Evolutionary conservation across 1,140 invertebrate genomes (phyloP).

Genomic region (Medauroidea extradentata): DNA sequence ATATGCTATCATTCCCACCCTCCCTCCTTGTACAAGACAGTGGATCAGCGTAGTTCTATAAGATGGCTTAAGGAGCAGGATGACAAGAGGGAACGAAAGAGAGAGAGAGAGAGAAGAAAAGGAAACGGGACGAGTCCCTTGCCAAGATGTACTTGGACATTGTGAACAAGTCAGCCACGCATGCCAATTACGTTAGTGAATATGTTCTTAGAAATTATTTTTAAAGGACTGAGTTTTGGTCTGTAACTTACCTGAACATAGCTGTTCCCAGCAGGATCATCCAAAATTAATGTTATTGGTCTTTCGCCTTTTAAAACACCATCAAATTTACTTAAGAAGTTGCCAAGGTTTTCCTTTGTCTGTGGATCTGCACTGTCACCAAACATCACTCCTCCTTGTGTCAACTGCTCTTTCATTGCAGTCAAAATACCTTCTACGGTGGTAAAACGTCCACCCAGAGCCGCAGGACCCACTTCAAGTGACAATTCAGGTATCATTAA

Average conservation of each 20-base stretch:
- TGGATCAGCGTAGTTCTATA: too few species aligned
- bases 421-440: slow-evolving; percentile 84
- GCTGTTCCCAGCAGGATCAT: slow-evolving; percentile 97
- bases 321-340: slow-evolving; percentile 66
- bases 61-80: too few species aligned
- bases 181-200: too few species aligned
- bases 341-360: slow-evolving; percentile 50
- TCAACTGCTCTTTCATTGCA: slow-evolving; percentile 65
- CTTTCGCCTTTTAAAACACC: slow-evolving; percentile 60
- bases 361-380: slow-evolving; percentile 66
- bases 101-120: too few species aligned
- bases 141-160: too few species aligned
- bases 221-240: too few species aligned
- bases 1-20: too few species aligned
- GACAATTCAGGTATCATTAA: slow-evolving; percentile 88
- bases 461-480: slow-evolving; percentile 74
- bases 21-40: too few species aligned
- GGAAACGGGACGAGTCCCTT: too few species aligned
- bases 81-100: too few species aligned
- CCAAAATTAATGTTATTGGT: slow-evolving; percentile 74
- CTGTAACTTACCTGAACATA: slow-evolving; percentile 78
- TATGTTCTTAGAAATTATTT: too few species aligned
- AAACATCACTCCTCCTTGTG: slow-evolving; percentile 60
- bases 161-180: too few species aligned
- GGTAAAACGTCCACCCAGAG: slow-evolving; percentile 91